phyloP scores from a whole-genome alignment of 2,113 vertebrate genomes.

The Thymallus thymallus region DNA sequence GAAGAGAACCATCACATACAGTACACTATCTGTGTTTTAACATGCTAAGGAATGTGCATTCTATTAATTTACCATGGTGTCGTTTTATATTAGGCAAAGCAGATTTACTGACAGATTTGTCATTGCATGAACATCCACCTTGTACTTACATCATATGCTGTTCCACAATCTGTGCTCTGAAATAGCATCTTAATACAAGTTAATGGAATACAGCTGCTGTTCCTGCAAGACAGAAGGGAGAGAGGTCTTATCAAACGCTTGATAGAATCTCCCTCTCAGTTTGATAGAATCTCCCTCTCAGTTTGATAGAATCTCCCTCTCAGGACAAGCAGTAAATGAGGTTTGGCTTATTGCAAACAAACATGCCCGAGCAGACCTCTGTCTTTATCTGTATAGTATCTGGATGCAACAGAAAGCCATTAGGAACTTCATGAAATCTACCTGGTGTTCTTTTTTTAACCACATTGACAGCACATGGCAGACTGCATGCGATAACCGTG shows the following conservation, averaged over 20 bases:
- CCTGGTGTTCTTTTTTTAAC: conserved; percentile 29
- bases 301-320: conserved; percentile 22
- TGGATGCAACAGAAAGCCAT: conserved; percentile 45
- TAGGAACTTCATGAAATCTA: conserved; percentile 52
- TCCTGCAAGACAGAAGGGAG: background rate
- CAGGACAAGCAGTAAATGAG: conserved; percentile 24
- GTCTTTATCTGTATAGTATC: background rate
- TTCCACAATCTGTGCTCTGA: conserved; percentile 15
- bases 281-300: no score
- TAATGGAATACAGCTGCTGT: background rate
- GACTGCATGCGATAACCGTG: conserved; percentile 70
- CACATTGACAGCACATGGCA: conserved; percentile 62
- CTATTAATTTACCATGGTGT: background rate
- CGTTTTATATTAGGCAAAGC: conserved; percentile 26
- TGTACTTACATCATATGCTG: conserved; percentile 9
- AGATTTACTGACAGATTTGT: conserved; percentile 8
- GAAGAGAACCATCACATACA: conserved; percentile 35
- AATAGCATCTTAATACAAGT: background rate
- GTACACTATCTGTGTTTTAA: background rate
- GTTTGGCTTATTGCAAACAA: conserved; percentile 35
- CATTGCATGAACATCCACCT: conserved; percentile 14
- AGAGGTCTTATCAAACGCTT: conserved; percentile 31
- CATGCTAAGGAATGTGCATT: background rate
- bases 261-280: conserved; percentile 13
- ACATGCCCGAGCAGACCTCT: conserved; percentile 16